These are phyloP conservation scores for Hermetia illucens DNA, from an alignment of 1,140 invertebrate species.

Conservation along the genomic window DNA sequence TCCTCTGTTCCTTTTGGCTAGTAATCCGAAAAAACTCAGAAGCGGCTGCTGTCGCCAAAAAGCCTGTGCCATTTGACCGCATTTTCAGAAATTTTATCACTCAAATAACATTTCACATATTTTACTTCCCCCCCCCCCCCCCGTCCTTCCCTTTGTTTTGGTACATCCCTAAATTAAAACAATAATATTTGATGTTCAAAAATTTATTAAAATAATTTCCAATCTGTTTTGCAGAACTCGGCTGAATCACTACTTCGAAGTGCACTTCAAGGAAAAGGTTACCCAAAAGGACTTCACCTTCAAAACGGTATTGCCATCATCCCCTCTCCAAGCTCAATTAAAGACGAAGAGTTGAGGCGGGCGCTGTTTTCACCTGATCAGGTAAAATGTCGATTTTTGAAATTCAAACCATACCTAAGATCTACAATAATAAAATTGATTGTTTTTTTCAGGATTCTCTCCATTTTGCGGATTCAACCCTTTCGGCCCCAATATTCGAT, in stretches of 20 bases:
- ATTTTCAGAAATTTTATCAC: too few species aligned
- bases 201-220: constrained; percentile 5
- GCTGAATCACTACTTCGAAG: constrained; percentile 62
- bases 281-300: constrained; percentile 39
- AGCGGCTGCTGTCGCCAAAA: too few species aligned
- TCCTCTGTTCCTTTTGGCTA: too few species aligned
- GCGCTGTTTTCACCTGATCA: constrained; percentile 27
- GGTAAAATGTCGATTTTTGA: constrained; percentile 9
- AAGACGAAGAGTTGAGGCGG: constrained; percentile 33
- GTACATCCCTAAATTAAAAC: not conserved
- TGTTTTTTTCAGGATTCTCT: constrained; percentile 13
- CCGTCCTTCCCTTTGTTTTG: too few species aligned
- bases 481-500: constrained; percentile 26
- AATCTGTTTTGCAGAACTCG: constrained; percentile 28
- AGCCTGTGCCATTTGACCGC: too few species aligned
- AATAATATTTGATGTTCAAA: not conserved
- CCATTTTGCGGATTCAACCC: constrained; percentile 24
- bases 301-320: constrained; percentile 31
- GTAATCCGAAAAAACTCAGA: too few species aligned
- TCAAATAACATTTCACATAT: too few species aligned
- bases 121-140: too few species aligned
- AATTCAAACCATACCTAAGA: not conserved
- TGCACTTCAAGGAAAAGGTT: constrained; percentile 57
- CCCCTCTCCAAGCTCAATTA: constrained; percentile 24
- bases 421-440: not conserved